A percentile compares a stretch with the other conserved stretches of the same genome.
Conservation (phyloP, 2,888 invertebrate genomes). For the Steinernema scapterisci region DNA sequence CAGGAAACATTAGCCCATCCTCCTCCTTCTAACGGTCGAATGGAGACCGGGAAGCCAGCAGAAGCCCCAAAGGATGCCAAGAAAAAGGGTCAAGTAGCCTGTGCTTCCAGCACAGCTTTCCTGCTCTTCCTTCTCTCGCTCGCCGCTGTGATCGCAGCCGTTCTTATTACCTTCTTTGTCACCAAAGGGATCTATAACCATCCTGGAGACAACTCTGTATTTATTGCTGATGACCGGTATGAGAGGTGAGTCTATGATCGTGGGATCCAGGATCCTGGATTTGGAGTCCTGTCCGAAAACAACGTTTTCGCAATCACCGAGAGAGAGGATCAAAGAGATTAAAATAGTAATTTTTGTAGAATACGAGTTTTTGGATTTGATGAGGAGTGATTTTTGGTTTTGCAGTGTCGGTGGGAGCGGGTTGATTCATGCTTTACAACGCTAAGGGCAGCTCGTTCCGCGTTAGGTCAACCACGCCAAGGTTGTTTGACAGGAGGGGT, state of each 20-base stretch:
- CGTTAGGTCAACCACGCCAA: too few relatives aligned
- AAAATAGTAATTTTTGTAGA: too few relatives aligned
- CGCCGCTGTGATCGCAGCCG: conserved; percentile 38
- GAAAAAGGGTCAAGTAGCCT: conserved; percentile 6
- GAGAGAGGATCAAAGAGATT: too few relatives aligned
- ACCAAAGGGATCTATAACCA: conserved; percentile 24
- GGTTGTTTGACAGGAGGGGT: too few relatives aligned
- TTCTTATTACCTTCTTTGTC: conserved; percentile 43
- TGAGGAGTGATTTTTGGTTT: too few relatives aligned
- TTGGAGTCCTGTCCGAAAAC: too few relatives aligned
- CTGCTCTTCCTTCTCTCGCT: conserved; percentile 35
- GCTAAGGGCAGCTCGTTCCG: too few relatives aligned
- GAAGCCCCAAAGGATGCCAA: not conserved
- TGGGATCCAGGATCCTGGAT: too few relatives aligned
- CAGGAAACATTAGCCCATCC: conserved; percentile 15
- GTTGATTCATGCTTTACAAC: too few relatives aligned
- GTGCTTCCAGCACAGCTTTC: not conserved
- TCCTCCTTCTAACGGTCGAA: conserved; percentile 11
- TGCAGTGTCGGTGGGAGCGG: too few relatives aligned
- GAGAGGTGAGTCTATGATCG: conserved; percentile 28
- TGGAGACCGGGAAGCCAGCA: conserved; percentile 20
- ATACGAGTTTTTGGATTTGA: too few relatives aligned
- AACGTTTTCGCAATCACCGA: too few relatives aligned
- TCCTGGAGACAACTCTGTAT: conserved; percentile 6
- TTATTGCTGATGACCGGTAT: conserved; percentile 27